Conservation (phyloP, 2,888 invertebrate species). For the Caenorhabditis drosophilae region DNA sequence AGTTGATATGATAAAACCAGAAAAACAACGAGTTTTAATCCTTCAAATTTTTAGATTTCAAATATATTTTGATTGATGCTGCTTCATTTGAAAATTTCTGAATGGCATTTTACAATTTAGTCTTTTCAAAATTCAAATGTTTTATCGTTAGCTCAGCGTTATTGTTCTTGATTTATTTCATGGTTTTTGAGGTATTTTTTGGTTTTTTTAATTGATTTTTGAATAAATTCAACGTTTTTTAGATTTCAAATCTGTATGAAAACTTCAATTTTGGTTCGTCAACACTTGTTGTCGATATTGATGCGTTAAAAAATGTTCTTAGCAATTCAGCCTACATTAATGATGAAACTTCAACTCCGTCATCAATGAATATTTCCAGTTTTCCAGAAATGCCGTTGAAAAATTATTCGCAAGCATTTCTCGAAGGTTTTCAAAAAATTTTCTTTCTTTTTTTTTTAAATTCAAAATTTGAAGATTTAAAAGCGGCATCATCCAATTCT, state of each 20-base stretch:
- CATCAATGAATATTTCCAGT: not conserved
- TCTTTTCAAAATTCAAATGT: slow-evolving; percentile 9
- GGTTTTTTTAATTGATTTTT: not conserved
- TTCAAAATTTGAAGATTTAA: not conserved
- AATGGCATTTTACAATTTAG: slow-evolving; percentile 1
- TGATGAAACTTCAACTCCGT: no score
- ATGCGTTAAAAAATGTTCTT: slow-evolving; percentile 28
- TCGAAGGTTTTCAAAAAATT: slow-evolving; percentile 4
- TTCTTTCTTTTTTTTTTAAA: no score
- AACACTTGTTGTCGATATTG: slow-evolving; percentile 25
- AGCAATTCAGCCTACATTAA: slow-evolving; percentile 25
- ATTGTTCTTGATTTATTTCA: slow-evolving; percentile 19
- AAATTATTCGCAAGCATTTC: not conserved
- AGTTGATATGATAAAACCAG: no score
- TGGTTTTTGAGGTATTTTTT: slow-evolving; percentile 22
- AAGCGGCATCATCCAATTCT: not conserved
- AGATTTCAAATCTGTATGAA: slow-evolving; percentile 29
- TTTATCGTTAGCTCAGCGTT: slow-evolving; percentile 14
- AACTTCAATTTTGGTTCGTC: slow-evolving; percentile 18
- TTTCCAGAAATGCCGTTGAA: not conserved
- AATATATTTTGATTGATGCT: no score
- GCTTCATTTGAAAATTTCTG: no score
- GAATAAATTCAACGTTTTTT: not conserved
- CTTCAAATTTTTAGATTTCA: no score
- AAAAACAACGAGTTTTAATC: no score